Evolutionary conservation across 2,888 invertebrate species (phyloP), one percentile per base, ranked within the genome.

Genomic region (Bembecia ichneumoniformis): DNA sequence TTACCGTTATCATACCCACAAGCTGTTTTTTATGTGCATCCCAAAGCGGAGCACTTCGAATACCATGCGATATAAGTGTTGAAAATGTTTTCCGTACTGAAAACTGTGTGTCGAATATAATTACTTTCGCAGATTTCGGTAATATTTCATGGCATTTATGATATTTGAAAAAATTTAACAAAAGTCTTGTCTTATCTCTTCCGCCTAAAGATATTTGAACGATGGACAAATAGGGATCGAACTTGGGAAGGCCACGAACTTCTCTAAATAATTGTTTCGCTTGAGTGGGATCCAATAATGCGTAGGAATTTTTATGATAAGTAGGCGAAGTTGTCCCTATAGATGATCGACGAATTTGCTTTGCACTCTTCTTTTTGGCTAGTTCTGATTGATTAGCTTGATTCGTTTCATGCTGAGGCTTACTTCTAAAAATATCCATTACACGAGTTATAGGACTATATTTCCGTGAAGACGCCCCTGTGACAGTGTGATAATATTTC

Each of bases 401-500:
- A 52, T 65, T 76, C 46, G 62, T 63, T 56, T 82, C 84, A 43
- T 72, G 49, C 35, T 81, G 80, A 36, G 83, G 81, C 57, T 83
- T 86, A 52, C 77, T 73, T 58, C 79, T 74, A 66, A 87, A 86
- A 55, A 86, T 84, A 66, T 87, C 86, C 86, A 87, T 86, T 48
- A 87, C 83, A 53, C 83, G 77, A 47, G 87, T 83, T 55, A 87
- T 83, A n/a, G 87, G 82, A 60, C 87, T 86, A 62, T 80, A 83
- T 62, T 81, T 84, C 53, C 84, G 69, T 16, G 86, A 83, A 40
- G 87, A 82, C 43, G 80, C 87, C 47, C 87, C 87, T 3, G 87
- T 87, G 43, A 87, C 87, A n/a, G 87, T 87, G 60, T 87, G 86
- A 54, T 87, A 87, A 71, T 87, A 87, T 54, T 83, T 87, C 56